Conservation (phyloP, 2,113 vertebrate species). For the Mesocricetus auratus region DNA sequence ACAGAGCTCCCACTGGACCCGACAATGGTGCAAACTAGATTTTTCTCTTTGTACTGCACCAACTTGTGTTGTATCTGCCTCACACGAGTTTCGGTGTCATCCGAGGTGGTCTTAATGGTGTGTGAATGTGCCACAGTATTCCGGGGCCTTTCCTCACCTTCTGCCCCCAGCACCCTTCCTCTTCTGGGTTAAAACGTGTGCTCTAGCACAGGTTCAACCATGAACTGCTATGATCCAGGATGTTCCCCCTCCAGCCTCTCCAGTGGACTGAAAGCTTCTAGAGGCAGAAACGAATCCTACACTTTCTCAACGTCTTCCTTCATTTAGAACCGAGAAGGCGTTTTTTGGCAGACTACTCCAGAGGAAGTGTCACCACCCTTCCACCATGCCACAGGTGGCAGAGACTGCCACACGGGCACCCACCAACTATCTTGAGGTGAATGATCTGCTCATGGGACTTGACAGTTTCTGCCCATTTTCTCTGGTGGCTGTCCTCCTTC, state of each 20-base stretch:
- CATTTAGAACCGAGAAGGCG: neutral
- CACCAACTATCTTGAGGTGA: slow-evolving; percentile 18
- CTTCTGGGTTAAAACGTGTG: neutral
- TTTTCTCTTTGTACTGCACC: neutral
- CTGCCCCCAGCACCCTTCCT: neutral
- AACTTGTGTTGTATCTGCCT: neutral
- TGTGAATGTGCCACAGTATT: neutral
- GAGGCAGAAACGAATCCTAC: neutral
- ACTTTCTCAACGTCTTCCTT: neutral
- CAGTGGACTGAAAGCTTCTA: neutral
- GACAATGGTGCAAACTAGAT: neutral
- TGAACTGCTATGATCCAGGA: neutral
- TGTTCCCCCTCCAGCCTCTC: neutral
- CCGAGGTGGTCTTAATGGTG: neutral
- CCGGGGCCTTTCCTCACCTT: neutral
- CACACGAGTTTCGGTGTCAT: neutral
- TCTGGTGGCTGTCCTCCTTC: neutral
- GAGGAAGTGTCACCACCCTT: neutral
- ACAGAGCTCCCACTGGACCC: neutral
- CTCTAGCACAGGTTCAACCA: neutral
- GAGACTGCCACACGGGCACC: slow-evolving; percentile 44
- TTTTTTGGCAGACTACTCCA: neutral
- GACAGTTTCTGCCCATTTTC: neutral
- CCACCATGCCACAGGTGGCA: neutral
- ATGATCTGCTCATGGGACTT: neutral